These are phyloP conservation scores for Ganaspis sp. DNA, from an alignment of 1,140 invertebrate species.

Conservation along the genomic window DNA sequence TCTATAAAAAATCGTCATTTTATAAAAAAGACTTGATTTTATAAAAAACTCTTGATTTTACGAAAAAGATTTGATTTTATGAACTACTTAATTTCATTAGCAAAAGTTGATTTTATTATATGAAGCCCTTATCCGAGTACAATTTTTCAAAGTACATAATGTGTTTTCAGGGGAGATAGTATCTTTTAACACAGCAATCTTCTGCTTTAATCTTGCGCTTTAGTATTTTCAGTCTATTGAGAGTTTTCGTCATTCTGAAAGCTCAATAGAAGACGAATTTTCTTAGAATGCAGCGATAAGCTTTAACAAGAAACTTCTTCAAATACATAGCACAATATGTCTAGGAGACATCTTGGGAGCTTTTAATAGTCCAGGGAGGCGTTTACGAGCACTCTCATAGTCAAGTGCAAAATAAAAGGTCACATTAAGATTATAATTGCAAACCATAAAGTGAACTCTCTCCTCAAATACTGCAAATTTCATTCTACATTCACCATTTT, in stretches of 20 bases:
- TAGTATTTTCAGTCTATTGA: not conserved
- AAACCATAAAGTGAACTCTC: not conserved
- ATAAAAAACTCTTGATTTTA: too few species aligned
- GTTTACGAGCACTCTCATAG: conserved; percentile 1
- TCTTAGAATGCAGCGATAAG: not conserved
- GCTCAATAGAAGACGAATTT: not conserved
- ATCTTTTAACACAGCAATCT: conserved; percentile 5
- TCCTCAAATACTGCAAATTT: not conserved
- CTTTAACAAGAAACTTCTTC: not conserved
- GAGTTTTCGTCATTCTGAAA: not conserved
- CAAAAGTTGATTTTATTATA: not conserved
- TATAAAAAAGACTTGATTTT: too few species aligned
- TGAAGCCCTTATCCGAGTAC: not conserved
- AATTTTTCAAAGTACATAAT: not conserved
- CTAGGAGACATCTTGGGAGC: not conserved
- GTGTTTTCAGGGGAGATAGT: not conserved
- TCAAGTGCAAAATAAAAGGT: conserved; percentile 13
- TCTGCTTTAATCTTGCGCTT: not conserved
- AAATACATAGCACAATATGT: not conserved
- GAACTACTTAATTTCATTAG: not conserved
- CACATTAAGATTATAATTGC: not conserved
- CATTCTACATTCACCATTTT: not conserved
- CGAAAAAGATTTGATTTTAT: too few species aligned
- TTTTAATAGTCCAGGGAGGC: conserved; percentile 1
- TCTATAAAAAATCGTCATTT: too few species aligned